Evolutionary conservation across 2,113 vertebrate species (phyloP), one percentile per base, ranked within the genome.

Genomic region (Tachysurus vachellii): DNA sequence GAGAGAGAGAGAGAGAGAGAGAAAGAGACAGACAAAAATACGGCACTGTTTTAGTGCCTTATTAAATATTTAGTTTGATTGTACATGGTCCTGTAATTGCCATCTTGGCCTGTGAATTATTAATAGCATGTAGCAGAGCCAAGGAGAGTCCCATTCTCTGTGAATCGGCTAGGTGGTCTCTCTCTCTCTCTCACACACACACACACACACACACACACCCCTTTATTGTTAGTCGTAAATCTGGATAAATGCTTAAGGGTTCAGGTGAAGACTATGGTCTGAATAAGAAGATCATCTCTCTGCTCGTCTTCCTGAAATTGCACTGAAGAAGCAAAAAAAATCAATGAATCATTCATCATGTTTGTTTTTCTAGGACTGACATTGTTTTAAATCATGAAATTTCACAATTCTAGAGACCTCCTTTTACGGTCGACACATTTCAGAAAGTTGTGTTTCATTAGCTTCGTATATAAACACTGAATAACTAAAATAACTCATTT

Each of bases 1-100:
- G 80, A 88, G 82, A 87, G 77, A 85, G 73, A 88, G 80, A 90
- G 83, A 89, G 88, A 89, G 81, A 86, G 89, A 90, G 90, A 89
- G 88, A 91, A 91, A 83, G 59, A 80, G 81, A 90, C 84, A 89
- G 88, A 91, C 86, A 88, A 85, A 92, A 91, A 95, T 94, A 93
- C 92, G 92, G 88, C 93, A 93, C 94, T 95, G 95, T 94, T 95
- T 96, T 95, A 95, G 94, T 94, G 94, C 93, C 94, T 95, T 94
- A 95, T 96, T 93, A 95, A 96, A 95, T 95, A 96, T 96, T 96
- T 94, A 95, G 93, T 95, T 91, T 96, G 95, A 95, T 96, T 95
- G 95, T 95, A 95, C 94, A 95, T 90, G 94, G 90, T 93, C 92
- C 94, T 95, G 95, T 95, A 95, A 95, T 95, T 95, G 95, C 94